Evolutionary conservation across 1,140 invertebrate species (phyloP), one percentile per base, ranked within the genome.

Genomic region (Zaprionus camerounensis): DNA sequence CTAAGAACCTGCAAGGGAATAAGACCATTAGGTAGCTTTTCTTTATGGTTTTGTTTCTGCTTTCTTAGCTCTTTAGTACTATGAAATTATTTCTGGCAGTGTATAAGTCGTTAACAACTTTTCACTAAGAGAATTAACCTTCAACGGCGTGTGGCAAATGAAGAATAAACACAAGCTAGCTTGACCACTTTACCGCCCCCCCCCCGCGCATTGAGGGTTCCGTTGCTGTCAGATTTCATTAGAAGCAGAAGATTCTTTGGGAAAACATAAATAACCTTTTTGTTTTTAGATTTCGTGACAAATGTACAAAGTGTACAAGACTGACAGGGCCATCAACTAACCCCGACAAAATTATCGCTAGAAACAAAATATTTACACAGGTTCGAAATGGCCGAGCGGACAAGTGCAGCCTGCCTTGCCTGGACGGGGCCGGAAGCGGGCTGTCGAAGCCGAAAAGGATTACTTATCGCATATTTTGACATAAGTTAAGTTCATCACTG

Each of bases 391-490:
- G 55, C 9, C 61, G 7, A 56, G n/a, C 34, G 67, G 58, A 65
- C 80, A 72, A 79, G 76, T 72, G 76, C 36, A 61, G 51, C 38
- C 36, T 11, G 22, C 9, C 13, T 7, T 17, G n/a, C 31, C 51
- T 55, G 55, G 3, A 58, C 7, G 17, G 56, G 71, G 38, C 74
- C 76, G 81, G 78, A 83, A 74, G 73, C 65, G 49, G 67, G 67
- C 78, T 71, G 83, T 82, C 83, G 80, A 66, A 77, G 70, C 77
- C 71, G 58, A 91, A 90, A 88, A 91, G 86, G 86, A 91, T 91
- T 91, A 91, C 90, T 91, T 91, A 91, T 87, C 90, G 85, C 86
- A 91, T 91, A 91, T 91, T 91, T 91, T 91, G 90, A 91, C 90
- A 91, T 91, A 91, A 91, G 90, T 90, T 91, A 91, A 91, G 85